phyloP scores from a whole-genome alignment of 30 jellyfish, hydroid and myxozoan genomes.

The Chrysaora quinquecirrha region DNA sequence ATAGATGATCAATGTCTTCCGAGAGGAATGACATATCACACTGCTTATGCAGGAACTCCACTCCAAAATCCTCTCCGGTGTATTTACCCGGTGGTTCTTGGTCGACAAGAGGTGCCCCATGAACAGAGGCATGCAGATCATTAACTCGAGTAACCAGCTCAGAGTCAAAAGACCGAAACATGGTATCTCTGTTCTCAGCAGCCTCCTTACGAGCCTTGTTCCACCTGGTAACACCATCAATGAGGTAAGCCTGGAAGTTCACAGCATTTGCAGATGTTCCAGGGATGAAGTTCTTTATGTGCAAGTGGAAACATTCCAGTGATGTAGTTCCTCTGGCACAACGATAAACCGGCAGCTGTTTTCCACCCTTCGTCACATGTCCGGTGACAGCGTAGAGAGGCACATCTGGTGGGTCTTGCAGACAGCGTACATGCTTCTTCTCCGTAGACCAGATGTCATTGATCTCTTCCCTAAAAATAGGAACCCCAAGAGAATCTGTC shows the following conservation, averaged over 20 bases:
- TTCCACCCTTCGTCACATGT: constrained; percentile 31
- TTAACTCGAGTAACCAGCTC: background rate
- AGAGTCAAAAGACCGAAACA: background rate
- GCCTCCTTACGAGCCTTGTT: constrained; percentile 3
- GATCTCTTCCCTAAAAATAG: constrained; percentile 42
- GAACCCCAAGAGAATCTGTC: constrained; percentile 70
- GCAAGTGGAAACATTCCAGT: constrained; percentile 43
- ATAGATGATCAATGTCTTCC: background rate
- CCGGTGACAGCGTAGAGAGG: constrained; percentile 40
- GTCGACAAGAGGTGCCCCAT: background rate
- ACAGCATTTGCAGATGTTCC: constrained; percentile 22
- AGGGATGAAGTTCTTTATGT: constrained; percentile 19
- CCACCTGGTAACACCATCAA: constrained; percentile 37
- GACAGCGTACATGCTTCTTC: constrained; percentile 55
- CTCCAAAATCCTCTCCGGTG: constrained; percentile 27
- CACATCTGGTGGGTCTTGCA: constrained; percentile 53
- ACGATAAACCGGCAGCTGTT: constrained; percentile 48
- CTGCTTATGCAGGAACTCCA: constrained; percentile 39
- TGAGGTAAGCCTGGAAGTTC: constrained; percentile 23
- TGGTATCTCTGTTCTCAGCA: background rate
- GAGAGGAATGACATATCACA: background rate
- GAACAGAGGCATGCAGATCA: background rate
- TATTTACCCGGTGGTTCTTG: background rate
- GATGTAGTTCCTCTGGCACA: constrained; percentile 73
- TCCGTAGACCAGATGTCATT: constrained; percentile 37